Percentiles rank a stretch among this genome's conserved stretches.
Evolutionary conservation across 2,888 invertebrate genomes (phyloP).

Genomic region (Gibbula magus): DNA sequence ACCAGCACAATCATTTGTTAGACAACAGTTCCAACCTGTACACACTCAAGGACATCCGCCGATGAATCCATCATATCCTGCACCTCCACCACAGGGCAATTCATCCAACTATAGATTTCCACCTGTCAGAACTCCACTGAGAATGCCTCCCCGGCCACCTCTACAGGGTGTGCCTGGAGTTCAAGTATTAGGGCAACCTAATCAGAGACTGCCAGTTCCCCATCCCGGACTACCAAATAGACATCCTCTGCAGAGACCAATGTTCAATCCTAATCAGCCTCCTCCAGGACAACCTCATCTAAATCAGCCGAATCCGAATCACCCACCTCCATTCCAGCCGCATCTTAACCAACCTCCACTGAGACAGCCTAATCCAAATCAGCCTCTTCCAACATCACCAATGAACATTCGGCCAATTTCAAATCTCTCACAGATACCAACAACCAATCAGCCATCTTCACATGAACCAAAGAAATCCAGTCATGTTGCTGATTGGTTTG

Average conservation of each 20-base stretch:
- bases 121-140: not conserved
- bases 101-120: not conserved
- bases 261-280: slow-evolving; percentile 1
- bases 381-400: not conserved
- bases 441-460: not conserved
- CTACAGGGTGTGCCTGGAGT: not conserved
- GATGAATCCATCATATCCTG: too few relatives aligned
- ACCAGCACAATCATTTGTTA: not conserved
- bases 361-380: not conserved
- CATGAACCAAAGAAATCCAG: not conserved
- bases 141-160: not conserved
- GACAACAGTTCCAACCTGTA: not conserved
- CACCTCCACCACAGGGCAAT: too few relatives aligned
- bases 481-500: slow-evolving; percentile 23
- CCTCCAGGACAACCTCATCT: not conserved
- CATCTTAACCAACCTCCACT: not conserved
- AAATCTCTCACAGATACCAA: not conserved
- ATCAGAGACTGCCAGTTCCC: not conserved
- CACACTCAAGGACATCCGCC: not conserved
- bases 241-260: not conserved
- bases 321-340: not conserved
- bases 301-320: not conserved
- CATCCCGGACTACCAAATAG: not conserved
- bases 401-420: not conserved
- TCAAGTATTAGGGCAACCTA: not conserved